These are phyloP conservation scores for Ibycter americanus DNA, from an alignment of 2,797 vertebrate species.

Conservation along the genomic window DNA sequence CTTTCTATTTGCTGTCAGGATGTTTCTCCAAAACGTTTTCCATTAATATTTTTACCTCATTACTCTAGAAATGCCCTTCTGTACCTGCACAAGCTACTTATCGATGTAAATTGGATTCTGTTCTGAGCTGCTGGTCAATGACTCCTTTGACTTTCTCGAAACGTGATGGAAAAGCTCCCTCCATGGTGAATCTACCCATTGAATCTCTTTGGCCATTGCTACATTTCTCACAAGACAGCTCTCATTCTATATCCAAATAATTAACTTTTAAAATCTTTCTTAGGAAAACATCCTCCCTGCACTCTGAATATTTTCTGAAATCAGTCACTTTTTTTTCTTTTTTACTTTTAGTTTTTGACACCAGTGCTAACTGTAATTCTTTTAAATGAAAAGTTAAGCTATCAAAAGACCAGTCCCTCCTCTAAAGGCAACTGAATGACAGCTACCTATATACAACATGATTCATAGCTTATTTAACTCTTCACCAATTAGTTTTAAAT, in stretches of 20 bases:
- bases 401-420: background rate
- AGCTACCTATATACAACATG: background rate
- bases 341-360: background rate
- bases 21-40: background rate
- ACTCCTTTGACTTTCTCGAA: background rate
- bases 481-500: background rate
- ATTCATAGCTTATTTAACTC: background rate
- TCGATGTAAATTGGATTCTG: constrained; percentile 15
- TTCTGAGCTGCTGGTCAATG: background rate
- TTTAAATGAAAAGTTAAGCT: background rate
- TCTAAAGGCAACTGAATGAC: background rate
- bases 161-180: background rate
- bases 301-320: background rate
- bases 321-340: background rate
- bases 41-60: background rate
- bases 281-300: background rate
- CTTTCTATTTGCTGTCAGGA: background rate
- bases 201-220: background rate
- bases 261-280: background rate
- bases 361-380: background rate
- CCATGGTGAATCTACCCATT: background rate
- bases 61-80: constrained; percentile 8
- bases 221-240: background rate
- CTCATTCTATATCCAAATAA: background rate
- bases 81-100: constrained; percentile 12